Conservation (phyloP, 2,113 vertebrate species). For the Hippocampus abdominalis region DNA sequence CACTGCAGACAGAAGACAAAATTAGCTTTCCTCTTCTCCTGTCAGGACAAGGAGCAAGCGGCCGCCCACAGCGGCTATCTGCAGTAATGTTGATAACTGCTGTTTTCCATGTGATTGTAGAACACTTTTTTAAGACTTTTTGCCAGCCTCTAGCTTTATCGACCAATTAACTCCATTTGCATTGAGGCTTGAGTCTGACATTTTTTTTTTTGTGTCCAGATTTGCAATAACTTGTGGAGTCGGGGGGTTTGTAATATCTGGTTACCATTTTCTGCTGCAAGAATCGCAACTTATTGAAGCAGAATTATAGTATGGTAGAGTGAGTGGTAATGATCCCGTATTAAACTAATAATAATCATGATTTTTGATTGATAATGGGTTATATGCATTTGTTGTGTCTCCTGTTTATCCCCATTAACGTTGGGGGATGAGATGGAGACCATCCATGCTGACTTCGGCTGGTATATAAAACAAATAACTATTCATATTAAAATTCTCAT, state of each 20-base stretch:
- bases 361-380: neutral
- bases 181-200: neutral
- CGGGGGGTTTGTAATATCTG: neutral
- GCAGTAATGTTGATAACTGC: constrained; percentile 3
- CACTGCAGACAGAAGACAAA: constrained; percentile 55
- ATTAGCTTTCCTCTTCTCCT: constrained; percentile 46
- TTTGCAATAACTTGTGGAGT: neutral
- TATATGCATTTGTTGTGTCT: neutral
- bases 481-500: neutral
- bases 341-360: neutral
- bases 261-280: neutral
- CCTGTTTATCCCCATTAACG: neutral
- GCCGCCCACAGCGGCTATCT: constrained; percentile 13
- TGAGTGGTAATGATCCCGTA: neutral
- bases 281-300: neutral
- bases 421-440: no score
- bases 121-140: neutral
- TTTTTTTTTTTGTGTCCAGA: neutral
- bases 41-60: constrained; percentile 30
- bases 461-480: neutral
- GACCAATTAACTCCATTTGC: neutral
- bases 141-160: neutral
- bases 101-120: constrained; percentile 1
- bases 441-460: neutral
- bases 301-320: neutral